phyloP scores from a whole-genome alignment of 2,797 vertebrate genomes.

The Pampus argenteus region DNA sequence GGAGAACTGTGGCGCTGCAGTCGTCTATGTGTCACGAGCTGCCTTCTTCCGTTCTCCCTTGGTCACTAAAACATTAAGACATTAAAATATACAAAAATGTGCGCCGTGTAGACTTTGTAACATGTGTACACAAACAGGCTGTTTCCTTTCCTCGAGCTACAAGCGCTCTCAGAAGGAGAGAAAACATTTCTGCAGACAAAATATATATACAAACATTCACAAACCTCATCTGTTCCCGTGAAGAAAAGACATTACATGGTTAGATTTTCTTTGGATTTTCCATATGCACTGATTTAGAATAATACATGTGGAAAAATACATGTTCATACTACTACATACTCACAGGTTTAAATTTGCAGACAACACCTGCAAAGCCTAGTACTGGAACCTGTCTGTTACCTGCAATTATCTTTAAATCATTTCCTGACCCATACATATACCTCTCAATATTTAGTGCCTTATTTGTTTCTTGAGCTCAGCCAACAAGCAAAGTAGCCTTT shows the following conservation, averaged over 20 bases:
- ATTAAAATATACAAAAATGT: slow-evolving; percentile 77
- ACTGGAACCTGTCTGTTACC: background rate
- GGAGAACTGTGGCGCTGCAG: slow-evolving; percentile 15
- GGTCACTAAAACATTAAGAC: slow-evolving; percentile 64
- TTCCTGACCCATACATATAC: background rate
- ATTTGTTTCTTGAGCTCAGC: background rate
- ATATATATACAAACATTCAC: slow-evolving; percentile 71
- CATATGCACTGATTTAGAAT: slow-evolving; percentile 32
- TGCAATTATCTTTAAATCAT: background rate
- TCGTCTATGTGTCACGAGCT: slow-evolving; percentile 12
- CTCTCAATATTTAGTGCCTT: background rate
- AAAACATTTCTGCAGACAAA: slow-evolving; percentile 73
- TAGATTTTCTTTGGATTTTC: slow-evolving; percentile 48
- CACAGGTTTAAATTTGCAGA: background rate
- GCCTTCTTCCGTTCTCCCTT: slow-evolving; percentile 11
- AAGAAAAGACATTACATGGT: slow-evolving; percentile 33
- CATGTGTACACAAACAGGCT: slow-evolving; percentile 63
- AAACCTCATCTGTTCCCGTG: slow-evolving; percentile 66
- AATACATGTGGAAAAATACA: slow-evolving; percentile 43
- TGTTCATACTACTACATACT: background rate
- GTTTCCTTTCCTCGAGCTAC: slow-evolving; percentile 59
- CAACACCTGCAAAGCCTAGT: background rate
- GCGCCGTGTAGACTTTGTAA: slow-evolving; percentile 43
- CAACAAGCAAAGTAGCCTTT: too few relatives aligned
- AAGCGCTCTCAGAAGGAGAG: slow-evolving; percentile 34